Evolutionary conservation across 2,888 invertebrate genomes (phyloP), one percentile per base, ranked within the genome.

Genomic region (Sesia apiformis): DNA sequence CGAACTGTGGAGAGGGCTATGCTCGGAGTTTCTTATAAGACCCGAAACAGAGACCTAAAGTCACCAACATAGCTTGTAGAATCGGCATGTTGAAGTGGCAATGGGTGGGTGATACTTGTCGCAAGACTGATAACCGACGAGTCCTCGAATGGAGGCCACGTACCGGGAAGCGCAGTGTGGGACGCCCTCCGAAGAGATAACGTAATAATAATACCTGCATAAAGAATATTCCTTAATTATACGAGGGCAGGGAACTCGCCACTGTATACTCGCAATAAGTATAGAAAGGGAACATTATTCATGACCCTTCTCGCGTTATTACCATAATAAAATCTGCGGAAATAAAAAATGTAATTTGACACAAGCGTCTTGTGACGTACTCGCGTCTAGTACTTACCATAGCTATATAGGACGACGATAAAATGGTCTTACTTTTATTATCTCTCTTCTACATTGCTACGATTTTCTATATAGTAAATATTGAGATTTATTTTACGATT

Each of bases 291-390:
- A 66, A 66, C 70, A 72, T 79, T 77, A 81, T 78, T 77, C 74
- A 76, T 71, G 67, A 70, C 67, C 69, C 63, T 73, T 70, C 68
- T 69, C 67, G 58, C 66, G 71, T 83, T 84, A 82, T 81, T 80
- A 72, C 80, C 74, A 72, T 81, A 81, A 79, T 84, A 84, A 84
- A 84, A 78, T 74, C 75, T 69, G 70, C 57, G 67, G 71, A 79
- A 82, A 79, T 83, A 83, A 83, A 81, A 82, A 79, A 68, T 69
- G 78, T 72, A 76, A 84, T 83, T 81, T 76, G 74, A 78, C 72
- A 75, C 73, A 72, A 80, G 72, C 75, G 71, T 74, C 75, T 77
- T 73, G 74, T 63, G 70, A 71, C 72, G 23, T 23, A 23, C 23
- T 23, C 23, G 69, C 67, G 72, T 71, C 67, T 66, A 66, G 66